Percentiles rank a stretch among this genome's conserved stretches.
These are phyloP conservation scores for Temnothorax nylanderi DNA, from an alignment of 1,140 invertebrate species.

Conservation along the genomic window DNA sequence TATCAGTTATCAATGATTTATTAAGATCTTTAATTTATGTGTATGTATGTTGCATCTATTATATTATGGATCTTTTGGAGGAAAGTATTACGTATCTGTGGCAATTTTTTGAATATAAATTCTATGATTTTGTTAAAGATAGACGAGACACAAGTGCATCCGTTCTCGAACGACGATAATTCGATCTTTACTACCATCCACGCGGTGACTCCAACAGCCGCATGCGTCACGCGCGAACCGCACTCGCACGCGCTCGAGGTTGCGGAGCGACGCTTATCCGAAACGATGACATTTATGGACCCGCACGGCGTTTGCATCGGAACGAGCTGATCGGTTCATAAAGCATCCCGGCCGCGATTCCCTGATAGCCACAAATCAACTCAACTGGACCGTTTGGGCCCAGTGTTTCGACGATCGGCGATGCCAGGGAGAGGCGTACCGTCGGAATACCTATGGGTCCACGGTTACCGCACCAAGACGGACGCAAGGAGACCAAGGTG, in stretches of 20 bases:
- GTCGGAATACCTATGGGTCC: conserved; percentile 68
- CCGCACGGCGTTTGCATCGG: conserved; percentile 68
- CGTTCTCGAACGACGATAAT: neutral
- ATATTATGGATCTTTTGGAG: neutral
- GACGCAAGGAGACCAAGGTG: conserved; percentile 3
- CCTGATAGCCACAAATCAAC: conserved; percentile 80
- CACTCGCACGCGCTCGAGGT: neutral
- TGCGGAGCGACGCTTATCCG: conserved; percentile 62
- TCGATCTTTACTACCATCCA: conserved; percentile 12
- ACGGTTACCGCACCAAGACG: conserved; percentile 60
- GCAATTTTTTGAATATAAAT: neutral
- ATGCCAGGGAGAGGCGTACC: conserved; percentile 50
- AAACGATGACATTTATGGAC: conserved; percentile 80
- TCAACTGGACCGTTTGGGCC: conserved; percentile 77
- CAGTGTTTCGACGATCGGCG: conserved; percentile 76
- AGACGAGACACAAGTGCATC: neutral
- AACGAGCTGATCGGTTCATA: conserved; percentile 81
- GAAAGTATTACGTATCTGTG: neutral
- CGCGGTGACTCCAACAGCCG: conserved; percentile 20
- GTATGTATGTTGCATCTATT: neutral
- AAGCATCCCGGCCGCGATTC: conserved; percentile 77
- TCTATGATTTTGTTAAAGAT: neutral
- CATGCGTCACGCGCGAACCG: conserved; percentile 20
- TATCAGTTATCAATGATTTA: neutral
- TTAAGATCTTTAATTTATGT: neutral